Base-by-base conservation (phyloP, 2,888 invertebrate genomes). In the Diaphora mendica region DNA sequence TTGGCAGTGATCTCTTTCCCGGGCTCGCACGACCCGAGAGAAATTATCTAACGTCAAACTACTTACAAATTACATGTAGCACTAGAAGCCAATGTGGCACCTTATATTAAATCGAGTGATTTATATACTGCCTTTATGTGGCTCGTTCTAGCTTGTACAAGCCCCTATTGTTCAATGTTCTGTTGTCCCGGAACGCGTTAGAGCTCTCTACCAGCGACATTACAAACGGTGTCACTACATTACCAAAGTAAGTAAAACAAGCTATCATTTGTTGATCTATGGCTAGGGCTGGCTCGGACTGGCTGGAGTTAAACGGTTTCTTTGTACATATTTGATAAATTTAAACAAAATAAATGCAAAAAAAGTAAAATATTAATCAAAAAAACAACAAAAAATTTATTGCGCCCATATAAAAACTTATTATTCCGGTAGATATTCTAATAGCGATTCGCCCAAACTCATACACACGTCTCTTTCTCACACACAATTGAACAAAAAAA, bases 71-170 rank as follows among this genome's bases (percentile, higher is more conserved):
- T 84, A 59, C 39, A 72, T 26, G 66, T 83, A 83, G 84, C 76
- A 81, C 82, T 83, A 77, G 68, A 84, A 84, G 86, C 88, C 89
- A 85, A 79, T 74, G 91, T 90, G 92, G 91, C 93, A 89, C 90
- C 87, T 92, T 89, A 92, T 90, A 86, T 83, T 81, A 80, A 73
- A 84, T 82, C 75, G 75, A 74, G 55, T 74, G 68, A 42, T 73
- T 71, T 65, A 70, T 44, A 72, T 68, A 71, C 76, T 69, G 73
- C 66, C 74, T 67, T 64, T 73, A 33, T n/a, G 65, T 74, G 77
- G 81, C 79, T 83, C 72, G 73, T 73, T 74, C 77, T 55, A 39
- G 76, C 68, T 73, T 26, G 42, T 62, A 70, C 20, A 42, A n/a
- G 76, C 17, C 74, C 39, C 73, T 73, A 65, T 55, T 66, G 59